phyloP scores from a whole-genome alignment of 2,888 invertebrate genomes.

The Drosophila meridionalis region DNA sequence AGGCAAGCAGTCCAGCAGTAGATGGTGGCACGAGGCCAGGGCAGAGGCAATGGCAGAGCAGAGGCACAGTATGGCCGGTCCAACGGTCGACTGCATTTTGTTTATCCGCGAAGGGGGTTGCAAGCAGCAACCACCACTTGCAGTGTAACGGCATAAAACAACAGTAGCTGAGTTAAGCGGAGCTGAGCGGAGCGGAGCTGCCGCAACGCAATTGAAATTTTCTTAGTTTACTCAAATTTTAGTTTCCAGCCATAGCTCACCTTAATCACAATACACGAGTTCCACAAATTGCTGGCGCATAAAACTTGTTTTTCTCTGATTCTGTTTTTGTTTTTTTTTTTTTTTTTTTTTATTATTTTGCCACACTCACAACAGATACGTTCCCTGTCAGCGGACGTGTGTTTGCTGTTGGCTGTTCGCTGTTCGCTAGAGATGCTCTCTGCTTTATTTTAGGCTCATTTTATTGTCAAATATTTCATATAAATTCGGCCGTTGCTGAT shows the following conservation, averaged over 20 bases:
- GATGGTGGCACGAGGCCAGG: neutral
- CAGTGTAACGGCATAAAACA: neutral
- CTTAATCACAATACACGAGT: conserved; percentile 29
- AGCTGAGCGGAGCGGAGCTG: neutral
- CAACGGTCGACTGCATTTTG: conserved; percentile 12
- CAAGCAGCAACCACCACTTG: conserved; percentile 33
- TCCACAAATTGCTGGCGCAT: conserved; percentile 35
- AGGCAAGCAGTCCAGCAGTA: neutral
- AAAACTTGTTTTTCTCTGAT: conserved; percentile 39
- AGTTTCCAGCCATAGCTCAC: conserved; percentile 25
- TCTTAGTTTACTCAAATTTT: conserved; percentile 5
- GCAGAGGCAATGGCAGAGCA: no score
- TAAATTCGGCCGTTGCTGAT: conserved; percentile 23
- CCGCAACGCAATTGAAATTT: conserved; percentile 35
- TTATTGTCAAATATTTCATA: conserved; percentile 37
- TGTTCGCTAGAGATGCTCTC: conserved; percentile 16
- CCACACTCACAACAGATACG: conserved; percentile 23
- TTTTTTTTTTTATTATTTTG: conserved; percentile 1
- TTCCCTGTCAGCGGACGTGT: neutral
- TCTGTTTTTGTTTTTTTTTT: neutral
- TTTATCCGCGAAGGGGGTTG: conserved; percentile 3
- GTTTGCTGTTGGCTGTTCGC: neutral
- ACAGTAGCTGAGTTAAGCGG: neutral
- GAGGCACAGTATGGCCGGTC: neutral
- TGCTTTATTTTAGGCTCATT: conserved; percentile 51